A percentile compares a stretch with the other conserved stretches of the same genome.
These are phyloP conservation scores for Mixornis gularis DNA, from an alignment of 2,113 vertebrate genomes.

Conservation along the genomic window DNA sequence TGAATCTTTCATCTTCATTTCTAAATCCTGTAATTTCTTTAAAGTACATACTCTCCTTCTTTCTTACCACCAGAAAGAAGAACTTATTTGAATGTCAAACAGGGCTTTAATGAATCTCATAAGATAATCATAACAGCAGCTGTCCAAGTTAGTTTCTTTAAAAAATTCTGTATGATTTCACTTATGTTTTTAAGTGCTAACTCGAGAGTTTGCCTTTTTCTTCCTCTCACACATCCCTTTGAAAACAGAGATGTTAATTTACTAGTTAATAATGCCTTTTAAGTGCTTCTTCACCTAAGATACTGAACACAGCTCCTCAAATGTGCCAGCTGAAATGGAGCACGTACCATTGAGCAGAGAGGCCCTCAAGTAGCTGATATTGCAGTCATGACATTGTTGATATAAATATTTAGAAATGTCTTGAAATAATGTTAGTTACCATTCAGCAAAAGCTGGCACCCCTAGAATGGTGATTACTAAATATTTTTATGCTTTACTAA, in stretches of 20 bases:
- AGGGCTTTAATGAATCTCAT: constrained; percentile 46
- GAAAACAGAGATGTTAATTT: constrained; percentile 19
- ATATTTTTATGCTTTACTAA: not conserved
- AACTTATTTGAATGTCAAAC: constrained; percentile 56
- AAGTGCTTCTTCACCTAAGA: not conserved
- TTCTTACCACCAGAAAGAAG: constrained; percentile 29
- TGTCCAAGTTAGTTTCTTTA: constrained; percentile 61
- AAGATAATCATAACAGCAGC: constrained; percentile 48
- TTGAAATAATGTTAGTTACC: not conserved
- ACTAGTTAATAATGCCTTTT: not conserved
- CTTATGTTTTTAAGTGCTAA: constrained; percentile 31
- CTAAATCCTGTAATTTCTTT: constrained; percentile 46
- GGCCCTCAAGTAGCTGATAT: not conserved
- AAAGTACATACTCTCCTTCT: constrained; percentile 12
- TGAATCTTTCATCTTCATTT: constrained; percentile 57
- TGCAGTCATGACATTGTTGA: not conserved
- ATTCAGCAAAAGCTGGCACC: not conserved
- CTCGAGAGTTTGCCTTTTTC: not conserved
- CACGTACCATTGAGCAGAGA: not conserved
- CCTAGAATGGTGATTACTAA: not conserved
- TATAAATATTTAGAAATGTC: not conserved
- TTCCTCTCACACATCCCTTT: not conserved
- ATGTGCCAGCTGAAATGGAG: not conserved
- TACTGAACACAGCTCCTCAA: not conserved
- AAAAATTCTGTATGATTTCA: constrained; percentile 61